These are phyloP conservation scores for Malachius bipustulatus DNA, from an alignment of 2,888 invertebrate species.

Conservation along the genomic window DNA sequence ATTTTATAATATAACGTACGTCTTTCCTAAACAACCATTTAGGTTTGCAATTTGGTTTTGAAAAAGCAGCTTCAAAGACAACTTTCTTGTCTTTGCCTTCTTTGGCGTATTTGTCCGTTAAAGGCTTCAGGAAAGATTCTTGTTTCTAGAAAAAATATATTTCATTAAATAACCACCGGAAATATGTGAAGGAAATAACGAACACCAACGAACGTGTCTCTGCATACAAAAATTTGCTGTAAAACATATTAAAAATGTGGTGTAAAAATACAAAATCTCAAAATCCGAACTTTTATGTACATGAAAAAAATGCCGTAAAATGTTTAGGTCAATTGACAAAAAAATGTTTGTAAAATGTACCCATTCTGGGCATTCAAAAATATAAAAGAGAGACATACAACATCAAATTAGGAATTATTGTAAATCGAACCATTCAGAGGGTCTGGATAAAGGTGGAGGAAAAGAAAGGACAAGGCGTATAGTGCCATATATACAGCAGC, in stretches of 20 bases:
- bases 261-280: too few species aligned
- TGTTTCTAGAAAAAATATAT: constrained; percentile 56
- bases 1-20: constrained; percentile 69
- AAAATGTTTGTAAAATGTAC: too few species aligned
- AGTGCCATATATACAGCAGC: constrained; percentile 27
- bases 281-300: constrained; percentile 23
- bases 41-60: constrained; percentile 89
- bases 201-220: constrained; percentile 16
- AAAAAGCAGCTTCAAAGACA: constrained; percentile 86
- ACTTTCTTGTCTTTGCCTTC: constrained; percentile 96
- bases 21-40: constrained; percentile 89
- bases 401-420: constrained; percentile 25
- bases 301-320: constrained; percentile 17
- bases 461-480: constrained; percentile 5
- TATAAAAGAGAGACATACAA: constrained; percentile 26
- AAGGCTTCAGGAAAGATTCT: constrained; percentile 86
- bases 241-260: constrained; percentile 22
- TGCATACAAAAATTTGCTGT: constrained; percentile 28
- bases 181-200: too few species aligned
- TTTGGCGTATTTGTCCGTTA: constrained; percentile 87
- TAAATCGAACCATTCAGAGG: constrained; percentile 9
- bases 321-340: too few species aligned
- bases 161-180: too few species aligned
- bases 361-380: too few species aligned
- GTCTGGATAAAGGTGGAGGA: constrained; percentile 6